A percentile compares a stretch with the other conserved stretches of the same genome.
Conservation (phyloP, 2,888 invertebrate species). For the Gasteruption jaculator region DNA sequence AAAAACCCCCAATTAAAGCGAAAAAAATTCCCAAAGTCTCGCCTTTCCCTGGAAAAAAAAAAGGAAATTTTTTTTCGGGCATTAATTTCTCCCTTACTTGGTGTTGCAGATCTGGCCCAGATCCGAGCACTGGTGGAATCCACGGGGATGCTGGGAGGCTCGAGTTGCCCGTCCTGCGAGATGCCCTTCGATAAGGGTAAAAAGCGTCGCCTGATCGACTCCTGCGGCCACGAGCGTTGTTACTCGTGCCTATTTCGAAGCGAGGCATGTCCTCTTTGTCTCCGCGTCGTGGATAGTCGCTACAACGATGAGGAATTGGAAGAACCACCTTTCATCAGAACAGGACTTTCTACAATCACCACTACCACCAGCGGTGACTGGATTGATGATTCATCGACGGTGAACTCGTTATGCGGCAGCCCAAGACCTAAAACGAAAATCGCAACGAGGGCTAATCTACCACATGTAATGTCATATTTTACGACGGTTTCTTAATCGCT, state of each 20-base stretch:
- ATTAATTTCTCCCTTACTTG: neutral
- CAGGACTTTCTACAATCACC: slow-evolving; percentile 20
- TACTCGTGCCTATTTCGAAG: slow-evolving; percentile 92
- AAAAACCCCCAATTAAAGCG: too few relatives aligned
- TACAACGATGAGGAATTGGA: slow-evolving; percentile 50
- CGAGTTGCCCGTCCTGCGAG: slow-evolving; percentile 78
- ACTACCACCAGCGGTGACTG: slow-evolving; percentile 41
- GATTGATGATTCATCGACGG: slow-evolving; percentile 43
- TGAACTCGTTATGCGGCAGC: slow-evolving; percentile 46
- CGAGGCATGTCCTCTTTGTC: slow-evolving; percentile 85
- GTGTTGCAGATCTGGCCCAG: slow-evolving; percentile 78
- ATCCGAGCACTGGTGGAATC: slow-evolving; percentile 75
- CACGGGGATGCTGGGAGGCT: slow-evolving; percentile 60
- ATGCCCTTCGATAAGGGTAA: slow-evolving; percentile 96
- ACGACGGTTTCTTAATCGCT: too few relatives aligned
- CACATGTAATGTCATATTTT: too few relatives aligned
- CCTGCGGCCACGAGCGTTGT: slow-evolving; percentile 93
- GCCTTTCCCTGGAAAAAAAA: neutral
- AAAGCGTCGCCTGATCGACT: slow-evolving; percentile 90
- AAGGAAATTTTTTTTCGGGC: slow-evolving; percentile 1
- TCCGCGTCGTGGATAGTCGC: slow-evolving; percentile 33
- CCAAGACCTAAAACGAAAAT: slow-evolving; percentile 41
- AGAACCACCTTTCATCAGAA: slow-evolving; percentile 45
- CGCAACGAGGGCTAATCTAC: slow-evolving; percentile 32
- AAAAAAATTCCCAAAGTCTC: too few relatives aligned